Base-by-base conservation (phyloP, 1,140 invertebrate species). In the Rhagoletis zephyria region DNA sequence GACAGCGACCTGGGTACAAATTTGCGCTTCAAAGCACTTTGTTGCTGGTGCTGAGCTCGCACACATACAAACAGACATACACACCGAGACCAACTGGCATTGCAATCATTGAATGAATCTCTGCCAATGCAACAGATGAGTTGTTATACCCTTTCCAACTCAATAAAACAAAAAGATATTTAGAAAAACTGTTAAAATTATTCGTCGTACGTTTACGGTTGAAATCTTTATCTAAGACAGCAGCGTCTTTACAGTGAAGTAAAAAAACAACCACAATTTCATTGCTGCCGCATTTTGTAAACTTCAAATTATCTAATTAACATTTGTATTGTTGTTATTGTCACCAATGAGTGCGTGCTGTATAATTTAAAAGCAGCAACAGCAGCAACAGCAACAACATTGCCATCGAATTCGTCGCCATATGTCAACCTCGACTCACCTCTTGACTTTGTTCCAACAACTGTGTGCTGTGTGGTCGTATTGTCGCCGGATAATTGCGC, bases 361-460 rank as follows among this genome's bases (percentile, higher is more conserved):
- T 14, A 40, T 30, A 30, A 67, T 67, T 67, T 67, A 10, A 67
- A 42, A 77, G 45, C 14, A 40, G 3, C 14, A 86, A 12, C 19
- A 64, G 45, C 51, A 51, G n/a, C 67, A 60, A 64, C 48, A 60
- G 19, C 86, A 74, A 87, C 56, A 87, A 87, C 45, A 59, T 3
- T 51, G 42, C 30, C 42, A 19, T 56, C 74, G 4, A 19, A 30
- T 42, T 56, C 30, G 48, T 19, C 74, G 16, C 30, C n/a, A 63
- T 63, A 4, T 14, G n/a, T 63, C 61, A 56, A 16, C 1, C 30
- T 30, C 7, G 63, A 89, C 91, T 91, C 87, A 92, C 91, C 91
- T 92, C 91, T 85, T 92, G 91, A 85, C 91, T 92, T 85, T 92
- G 91, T 85, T 92, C 91, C 67, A 92, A 88, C 86, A 91, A 67